Percentiles rank a stretch among this genome's conserved stretches.
Conservation (phyloP, 2,888 invertebrate genomes). For the Ochropacha duplaris region DNA sequence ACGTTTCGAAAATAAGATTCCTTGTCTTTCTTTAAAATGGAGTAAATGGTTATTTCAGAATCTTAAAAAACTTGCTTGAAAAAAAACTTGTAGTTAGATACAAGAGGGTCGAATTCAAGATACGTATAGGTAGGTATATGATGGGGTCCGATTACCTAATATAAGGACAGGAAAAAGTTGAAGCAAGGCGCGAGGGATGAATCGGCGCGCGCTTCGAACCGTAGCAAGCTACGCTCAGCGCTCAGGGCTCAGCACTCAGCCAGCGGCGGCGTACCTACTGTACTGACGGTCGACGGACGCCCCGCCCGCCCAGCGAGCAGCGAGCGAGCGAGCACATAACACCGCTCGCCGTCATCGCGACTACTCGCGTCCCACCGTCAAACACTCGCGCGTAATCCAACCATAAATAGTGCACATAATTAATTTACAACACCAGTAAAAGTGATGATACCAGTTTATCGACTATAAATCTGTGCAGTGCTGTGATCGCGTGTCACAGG, state of each 20-base stretch:
- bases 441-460: slow-evolving; percentile 81
- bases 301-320: slow-evolving; percentile 67
- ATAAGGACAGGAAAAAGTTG: slow-evolving; percentile 22
- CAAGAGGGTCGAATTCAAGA: slow-evolving; percentile 40
- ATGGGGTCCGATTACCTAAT: slow-evolving; percentile 27
- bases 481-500: slow-evolving; percentile 79
- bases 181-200: slow-evolving; percentile 54
- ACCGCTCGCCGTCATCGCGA: slow-evolving; percentile 63
- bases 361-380: slow-evolving; percentile 54
- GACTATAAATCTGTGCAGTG: slow-evolving; percentile 80
- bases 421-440: slow-evolving; percentile 78
- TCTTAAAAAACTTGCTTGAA: neutral
- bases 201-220: slow-evolving; percentile 53
- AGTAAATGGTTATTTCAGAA: no score
- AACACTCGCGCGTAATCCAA: slow-evolving; percentile 32
- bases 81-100: slow-evolving; percentile 11
- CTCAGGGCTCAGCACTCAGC: no score
- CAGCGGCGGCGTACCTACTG: slow-evolving; percentile 8
- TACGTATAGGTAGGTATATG: no score
- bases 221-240: slow-evolving; percentile 30
- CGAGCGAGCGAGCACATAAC: slow-evolving; percentile 46
- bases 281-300: no score
- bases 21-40: no score
- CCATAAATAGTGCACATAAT: slow-evolving; percentile 71
- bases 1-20: neutral